Percentiles rank a stretch among this genome's conserved stretches.
These are phyloP conservation scores for Myotis lucifugus DNA, from an alignment of 2,113 vertebrate genomes.

Conservation along the genomic window DNA sequence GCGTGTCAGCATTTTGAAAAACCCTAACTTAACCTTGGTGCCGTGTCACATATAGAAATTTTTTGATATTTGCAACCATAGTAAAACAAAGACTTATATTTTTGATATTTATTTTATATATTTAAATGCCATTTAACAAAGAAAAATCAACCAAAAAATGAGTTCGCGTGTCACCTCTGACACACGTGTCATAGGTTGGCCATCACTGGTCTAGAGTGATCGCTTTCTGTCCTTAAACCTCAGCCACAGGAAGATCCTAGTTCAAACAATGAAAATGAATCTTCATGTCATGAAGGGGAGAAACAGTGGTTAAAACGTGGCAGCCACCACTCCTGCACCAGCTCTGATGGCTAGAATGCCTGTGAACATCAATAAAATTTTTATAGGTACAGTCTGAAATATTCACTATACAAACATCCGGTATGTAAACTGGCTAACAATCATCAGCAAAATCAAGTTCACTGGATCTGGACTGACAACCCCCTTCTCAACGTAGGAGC, in stretches of 20 bases:
- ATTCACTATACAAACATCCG: neutral
- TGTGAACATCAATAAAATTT: neutral
- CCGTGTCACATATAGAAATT: no score
- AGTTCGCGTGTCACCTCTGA: no score
- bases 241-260: conserved; percentile 1
- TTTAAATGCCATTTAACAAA: no score
- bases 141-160: no score
- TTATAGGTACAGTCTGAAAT: neutral
- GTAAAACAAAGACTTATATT: no score
- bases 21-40: no score
- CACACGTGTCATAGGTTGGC: no score
- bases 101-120: no score
- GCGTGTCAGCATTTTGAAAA: no score
- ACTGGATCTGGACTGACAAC: neutral
- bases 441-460: neutral
- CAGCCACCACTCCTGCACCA: neutral
- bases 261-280: neutral
- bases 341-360: neutral
- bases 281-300: neutral
- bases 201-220: neutral
- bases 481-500: neutral
- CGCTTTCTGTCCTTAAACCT: conserved; percentile 25
- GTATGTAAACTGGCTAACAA: neutral
- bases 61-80: no score
- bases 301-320: neutral